Evolutionary conservation across 2,113 vertebrate species (phyloP).

Genomic region (Sterrhoptilus dennistouni): DNA sequence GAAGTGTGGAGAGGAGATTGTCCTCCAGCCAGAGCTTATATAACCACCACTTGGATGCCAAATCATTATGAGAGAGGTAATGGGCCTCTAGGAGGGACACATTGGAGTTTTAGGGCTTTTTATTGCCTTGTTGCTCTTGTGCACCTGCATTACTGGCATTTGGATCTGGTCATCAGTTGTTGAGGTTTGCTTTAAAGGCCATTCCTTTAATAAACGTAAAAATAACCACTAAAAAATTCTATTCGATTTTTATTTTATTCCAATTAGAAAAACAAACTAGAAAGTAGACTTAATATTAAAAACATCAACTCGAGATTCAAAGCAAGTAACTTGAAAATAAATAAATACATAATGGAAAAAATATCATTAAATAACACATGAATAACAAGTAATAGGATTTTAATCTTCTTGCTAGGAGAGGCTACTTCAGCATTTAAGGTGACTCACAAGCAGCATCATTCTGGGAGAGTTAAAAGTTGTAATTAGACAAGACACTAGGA

Average conservation of each 20-base stretch:
- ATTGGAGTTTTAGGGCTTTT: not conserved
- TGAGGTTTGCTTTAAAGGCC: not conserved
- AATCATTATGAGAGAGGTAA: not conserved
- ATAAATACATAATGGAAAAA: slow-evolving; percentile 64
- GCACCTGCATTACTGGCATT: not conserved
- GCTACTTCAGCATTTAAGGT: slow-evolving; percentile 44
- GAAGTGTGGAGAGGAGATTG: not conserved
- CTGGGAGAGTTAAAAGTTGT: not conserved
- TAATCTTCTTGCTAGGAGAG: slow-evolving; percentile 51
- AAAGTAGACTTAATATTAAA: slow-evolving; percentile 43
- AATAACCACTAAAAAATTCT: not conserved
- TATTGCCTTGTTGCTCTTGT: not conserved
- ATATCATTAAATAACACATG: slow-evolving; percentile 65
- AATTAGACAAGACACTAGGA: not conserved
- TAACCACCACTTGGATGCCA: not conserved
- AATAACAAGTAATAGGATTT: slow-evolving; percentile 62
- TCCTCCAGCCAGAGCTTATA: not conserved
- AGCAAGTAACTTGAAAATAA: slow-evolving; percentile 61
- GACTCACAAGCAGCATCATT: slow-evolving; percentile 45
- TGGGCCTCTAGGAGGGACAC: not conserved
- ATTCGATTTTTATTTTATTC: slow-evolving; percentile 35
- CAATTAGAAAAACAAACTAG: slow-evolving; percentile 41
- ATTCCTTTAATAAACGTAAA: not conserved
- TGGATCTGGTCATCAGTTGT: not conserved
- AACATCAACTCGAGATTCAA: slow-evolving; percentile 1